Conservation (phyloP, 2,888 invertebrate species). For the Phalera bucephala region DNA sequence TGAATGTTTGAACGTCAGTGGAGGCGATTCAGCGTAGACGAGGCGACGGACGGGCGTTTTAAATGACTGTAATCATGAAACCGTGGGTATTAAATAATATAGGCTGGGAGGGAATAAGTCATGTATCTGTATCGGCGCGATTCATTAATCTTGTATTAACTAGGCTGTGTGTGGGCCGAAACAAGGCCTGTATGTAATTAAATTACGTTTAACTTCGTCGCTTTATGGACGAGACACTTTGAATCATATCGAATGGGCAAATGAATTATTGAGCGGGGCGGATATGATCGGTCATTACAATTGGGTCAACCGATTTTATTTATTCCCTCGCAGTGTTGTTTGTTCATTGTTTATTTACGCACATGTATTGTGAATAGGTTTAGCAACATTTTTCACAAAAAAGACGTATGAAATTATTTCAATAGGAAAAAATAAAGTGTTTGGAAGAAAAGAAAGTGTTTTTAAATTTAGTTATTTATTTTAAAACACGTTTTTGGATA, state of each 20-base stretch:
- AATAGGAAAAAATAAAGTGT: too few relatives aligned
- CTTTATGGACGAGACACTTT: slow-evolving; percentile 55
- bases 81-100: slow-evolving; percentile 34
- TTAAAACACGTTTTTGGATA: too few relatives aligned
- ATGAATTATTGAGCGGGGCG: slow-evolving; percentile 38
- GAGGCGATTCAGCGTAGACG: slow-evolving; percentile 19
- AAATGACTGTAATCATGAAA: slow-evolving; percentile 30
- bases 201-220: slow-evolving; percentile 65
- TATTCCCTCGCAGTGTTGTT: slow-evolving; percentile 16
- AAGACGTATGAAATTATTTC: too few relatives aligned
- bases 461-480: too few relatives aligned
- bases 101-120: slow-evolving; percentile 34
- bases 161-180: slow-evolving; percentile 72
- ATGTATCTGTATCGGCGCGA: slow-evolving; percentile 50
- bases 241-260: slow-evolving; percentile 64
- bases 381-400: too few relatives aligned
- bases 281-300: slow-evolving; percentile 32
- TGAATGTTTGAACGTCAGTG: slow-evolving; percentile 19
- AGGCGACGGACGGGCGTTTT: slow-evolving; percentile 8
- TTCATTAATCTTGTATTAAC: slow-evolving; percentile 75
- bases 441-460: too few relatives aligned
- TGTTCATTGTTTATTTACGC: slow-evolving; percentile 21
- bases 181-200: slow-evolving; percentile 72
- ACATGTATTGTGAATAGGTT: too few relatives aligned
- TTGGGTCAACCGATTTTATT: slow-evolving; percentile 22